Evolutionary conservation across 2,113 vertebrate species (phyloP), one percentile per base, ranked within the genome.

Genomic region (Ginglymostoma cirratum): DNA sequence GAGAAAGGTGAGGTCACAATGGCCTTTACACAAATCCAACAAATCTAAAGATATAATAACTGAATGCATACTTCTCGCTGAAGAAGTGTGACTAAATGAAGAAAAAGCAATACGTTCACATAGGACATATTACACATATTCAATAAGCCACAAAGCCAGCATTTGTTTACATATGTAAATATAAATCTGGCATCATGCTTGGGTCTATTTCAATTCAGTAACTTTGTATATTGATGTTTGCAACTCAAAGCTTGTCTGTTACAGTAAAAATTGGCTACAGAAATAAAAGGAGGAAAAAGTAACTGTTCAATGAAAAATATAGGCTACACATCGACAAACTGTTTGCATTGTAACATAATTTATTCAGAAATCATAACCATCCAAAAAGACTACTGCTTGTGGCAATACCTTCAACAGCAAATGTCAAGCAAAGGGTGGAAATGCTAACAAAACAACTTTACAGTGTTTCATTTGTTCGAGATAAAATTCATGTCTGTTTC

Each of bases 11-110:
- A 90, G 89, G 89, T 92, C 61, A 66, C n/a, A 66, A 92, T 66
- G 55, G 15, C 89, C 89, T 92, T 92, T 30, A 65, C 89, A 38
- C 55, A 66, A 38, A 66, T 92, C 30, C 89, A 92, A 92, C 89
- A 92, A 66, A 92, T 61, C 30, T 66, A 30, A 61, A 66, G 65
- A 66, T 38, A 34, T 17, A 92, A 55, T 92, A 66, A 61, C 55
- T 66, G 12, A 21, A 17, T 38, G n/a, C n/a, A 38, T 92, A 66
- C n/a, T 92, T 65, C 89, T 92, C 34, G 66, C 55, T 38, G 65
- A 92, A 66, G 55, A 90, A 90, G 55, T 38, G 55, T 66, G 55
- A 17, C 89, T 92, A n/a, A 66, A 92, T 38, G n/a, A 92, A 61
- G 87, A 90, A 87, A 87, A 89, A 52, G 86, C 27, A 89, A 87